Base-by-base conservation (phyloP, 2,888 invertebrate species). In the Pogonocherus hispidulus region DNA sequence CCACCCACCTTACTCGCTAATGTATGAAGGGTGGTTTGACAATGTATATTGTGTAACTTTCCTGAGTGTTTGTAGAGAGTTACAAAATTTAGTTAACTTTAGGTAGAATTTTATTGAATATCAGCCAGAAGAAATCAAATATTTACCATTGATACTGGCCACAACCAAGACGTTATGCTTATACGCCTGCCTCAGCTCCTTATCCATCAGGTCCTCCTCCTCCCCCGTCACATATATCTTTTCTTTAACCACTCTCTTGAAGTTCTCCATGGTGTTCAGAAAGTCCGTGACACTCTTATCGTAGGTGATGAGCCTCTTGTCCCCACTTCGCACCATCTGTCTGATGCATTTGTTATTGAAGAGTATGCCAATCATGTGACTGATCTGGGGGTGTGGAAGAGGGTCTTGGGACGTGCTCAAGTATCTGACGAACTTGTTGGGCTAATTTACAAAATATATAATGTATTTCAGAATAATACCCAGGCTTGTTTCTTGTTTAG, bases 211-310 rank as follows among this genome's bases (percentile, higher is more conserved):
- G 1, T 71, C 72, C 60, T 78, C 75, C 51, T 79, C 75, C 2
- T 72, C 72, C 6, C 78, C 79, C 11, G 77, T 77, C 5, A 76
- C 66, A 35, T 76, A 77, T 9, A 80, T 67, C 46, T 73, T 76
- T 2, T 65, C 64, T 63, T 71, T 73, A 0, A 73, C 73, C 35
- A 78, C 66, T 5, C 65, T 49, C 23, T 76, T 75, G 6, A 71
- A 59, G 3, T 70, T 66, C 44, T 70, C 60, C 14, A 75, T 3
- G 1, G 47, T 14, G 35, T 71, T 66, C 19, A 74, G 56, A 3
- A 74, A 19, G 22, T 46, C 55, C 41, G 64, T 47, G 2, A 72
- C n/a, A 23, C 56, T 57, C 18, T 37, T 67, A 19, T 71, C 69
- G 0, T 70, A 16, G 37, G 37, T 64, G 9, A 37, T 62, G 4